Percentiles rank a stretch among this genome's conserved stretches.
phyloP scores from a whole-genome alignment of 2,888 invertebrate genomes.

The Dicranocentrus wangi region DNA sequence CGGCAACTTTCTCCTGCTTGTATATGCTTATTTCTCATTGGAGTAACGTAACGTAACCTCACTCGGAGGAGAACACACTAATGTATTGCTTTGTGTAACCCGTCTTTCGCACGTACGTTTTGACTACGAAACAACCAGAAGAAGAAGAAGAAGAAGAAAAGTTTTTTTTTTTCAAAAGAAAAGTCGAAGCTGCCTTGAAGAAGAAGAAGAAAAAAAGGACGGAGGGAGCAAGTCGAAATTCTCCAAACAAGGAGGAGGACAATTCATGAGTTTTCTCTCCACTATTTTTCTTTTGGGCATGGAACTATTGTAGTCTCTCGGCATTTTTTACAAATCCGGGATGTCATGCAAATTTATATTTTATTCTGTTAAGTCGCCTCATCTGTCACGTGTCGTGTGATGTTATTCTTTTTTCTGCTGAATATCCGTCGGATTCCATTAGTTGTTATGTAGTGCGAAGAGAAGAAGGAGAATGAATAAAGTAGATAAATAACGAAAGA shows the following conservation, averaged over 20 bases:
- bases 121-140: background rate
- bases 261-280: no score
- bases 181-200: slow-evolving; percentile 2
- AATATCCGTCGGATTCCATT: slow-evolving; percentile 34
- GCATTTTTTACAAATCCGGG: slow-evolving; percentile 40
- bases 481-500: slow-evolving; percentile 2
- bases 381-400: slow-evolving; percentile 55
- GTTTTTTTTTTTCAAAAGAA: slow-evolving; percentile 18
- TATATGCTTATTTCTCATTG: slow-evolving; percentile 2
- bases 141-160: slow-evolving; percentile 17
- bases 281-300: slow-evolving; percentile 12
- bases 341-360: slow-evolving; percentile 56
- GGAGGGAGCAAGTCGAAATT: slow-evolving; percentile 8
- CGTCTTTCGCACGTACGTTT: background rate
- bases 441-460: slow-evolving; percentile 33
- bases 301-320: no score
- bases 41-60: background rate
- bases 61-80: background rate
- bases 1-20: slow-evolving; percentile 23
- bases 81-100: slow-evolving; percentile 3
- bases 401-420: slow-evolving; percentile 25
- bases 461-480: slow-evolving; percentile 21
- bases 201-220: slow-evolving; percentile 10
- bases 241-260: background rate
- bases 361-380: slow-evolving; percentile 53